These are phyloP conservation scores for Caenorhabditis inopinata DNA, from an alignment of 1,140 invertebrate genomes.

Conservation along the genomic window DNA sequence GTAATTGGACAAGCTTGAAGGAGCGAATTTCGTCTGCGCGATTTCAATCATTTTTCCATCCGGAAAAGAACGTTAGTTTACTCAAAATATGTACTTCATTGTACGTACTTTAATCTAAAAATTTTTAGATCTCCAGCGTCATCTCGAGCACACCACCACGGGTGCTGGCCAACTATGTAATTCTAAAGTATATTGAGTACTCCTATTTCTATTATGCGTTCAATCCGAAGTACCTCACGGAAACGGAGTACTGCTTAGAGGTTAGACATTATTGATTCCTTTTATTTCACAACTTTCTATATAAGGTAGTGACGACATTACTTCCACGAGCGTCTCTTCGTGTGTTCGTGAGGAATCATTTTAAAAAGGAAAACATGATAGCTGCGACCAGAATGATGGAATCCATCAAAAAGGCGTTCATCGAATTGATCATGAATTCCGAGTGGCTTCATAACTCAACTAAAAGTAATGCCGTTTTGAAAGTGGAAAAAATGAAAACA, in stretches of 20 bases:
- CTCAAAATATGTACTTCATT: too few relatives aligned
- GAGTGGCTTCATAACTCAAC: not conserved
- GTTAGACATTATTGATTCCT: too few relatives aligned
- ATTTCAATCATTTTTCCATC: not conserved
- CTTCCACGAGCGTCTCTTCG: not conserved
- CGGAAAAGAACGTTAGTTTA: not conserved
- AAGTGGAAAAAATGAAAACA: conserved; percentile 3
- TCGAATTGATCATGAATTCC: not conserved
- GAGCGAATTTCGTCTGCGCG: not conserved
- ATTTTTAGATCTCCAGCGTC: not conserved
- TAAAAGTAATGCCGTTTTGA: not conserved
- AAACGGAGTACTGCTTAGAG: too few relatives aligned
- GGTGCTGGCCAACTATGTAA: not conserved
- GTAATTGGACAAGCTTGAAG: not conserved
- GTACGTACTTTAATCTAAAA: too few relatives aligned
- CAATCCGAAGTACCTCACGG: too few relatives aligned
- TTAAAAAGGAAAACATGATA: not conserved
- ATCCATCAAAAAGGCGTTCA: not conserved
- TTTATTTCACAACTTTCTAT: too few relatives aligned
- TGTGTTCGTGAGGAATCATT: conserved; percentile 7
- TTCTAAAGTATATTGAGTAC: not conserved
- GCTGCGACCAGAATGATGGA: not conserved
- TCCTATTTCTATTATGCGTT: not conserved
- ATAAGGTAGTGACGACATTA: not conserved
- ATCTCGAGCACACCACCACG: not conserved